Evolutionary conservation across 2,797 vertebrate genomes (phyloP), one percentile per base, ranked within the genome.

Genomic region (Macrochelys suwanniensis): DNA sequence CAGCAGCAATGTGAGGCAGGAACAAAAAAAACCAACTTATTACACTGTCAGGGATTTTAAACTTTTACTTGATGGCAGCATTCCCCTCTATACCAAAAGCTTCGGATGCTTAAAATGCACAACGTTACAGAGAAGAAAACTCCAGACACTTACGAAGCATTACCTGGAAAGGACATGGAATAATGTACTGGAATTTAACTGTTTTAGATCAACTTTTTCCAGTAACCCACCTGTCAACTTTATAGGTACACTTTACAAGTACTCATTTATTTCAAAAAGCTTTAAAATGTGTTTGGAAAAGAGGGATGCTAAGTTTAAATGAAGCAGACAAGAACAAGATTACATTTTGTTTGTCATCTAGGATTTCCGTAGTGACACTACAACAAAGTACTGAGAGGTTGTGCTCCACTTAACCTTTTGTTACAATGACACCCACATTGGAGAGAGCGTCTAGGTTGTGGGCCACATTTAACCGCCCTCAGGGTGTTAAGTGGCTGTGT

Each of bases 231-330:
- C 31, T 54, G 68, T 82, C 11, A 12, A 11, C 51, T 94, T 84
- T 47, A 82, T 13, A 92, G 83, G 47, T 92, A 2, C 26, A 77
- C 54, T 42, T 0, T 76, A 7, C 1, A 86, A 88, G 17, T 6
- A 4, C 13, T 13, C 17, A 1, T 80, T 68, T n/a, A 31, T 93
- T 79, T 49, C 37, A 78, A 0, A 42, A 88, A 82, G 33, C 42
- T 83, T 90, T 77, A 47, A 11, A 87, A 33, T 2, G 37, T 49
- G 61, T 68, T 92, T 87, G 80, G 83, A 77, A 53, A 77, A 77
- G 31, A 11, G 3, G 16, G 11, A 37, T 53, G 8, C 49, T 80
- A 65, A 6, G 45, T 80, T 53, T 80, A 80, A 87, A 80, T 23
- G 21, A 68, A 80, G 28, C 49, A 68, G 57, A 80, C 15, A 82